Base-by-base conservation (phyloP, 2,888 invertebrate genomes). In the Thera obeliscata region DNA sequence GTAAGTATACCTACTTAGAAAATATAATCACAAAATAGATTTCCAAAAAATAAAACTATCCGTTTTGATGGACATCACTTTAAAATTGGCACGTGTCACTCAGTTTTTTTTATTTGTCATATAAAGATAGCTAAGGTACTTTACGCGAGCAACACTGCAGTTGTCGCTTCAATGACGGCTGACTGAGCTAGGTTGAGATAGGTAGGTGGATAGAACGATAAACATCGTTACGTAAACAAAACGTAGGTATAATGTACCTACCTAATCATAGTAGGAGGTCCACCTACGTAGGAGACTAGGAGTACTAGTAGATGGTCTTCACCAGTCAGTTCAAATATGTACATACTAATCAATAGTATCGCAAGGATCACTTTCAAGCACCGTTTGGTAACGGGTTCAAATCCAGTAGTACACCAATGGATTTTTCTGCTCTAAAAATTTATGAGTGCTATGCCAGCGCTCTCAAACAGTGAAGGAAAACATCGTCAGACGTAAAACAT, bases 121-220 rank as follows among this genome's bases (percentile, higher is more conserved):
- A 6, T 9, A 0, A 8, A 9, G 43, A 2, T 46, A 22, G 22
- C 22, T 46, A 9, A 2, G 9, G 2, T 46, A 9, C 9, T 9
- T 9, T 46, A 46, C 71, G 67, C 76, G 71, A 75, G 73, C 73
- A 56, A 58, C 56, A 73, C 74, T 75, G 76, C 71, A 74, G 75
- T 71, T 78, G 77, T 74, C 76, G 78, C 75, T 70, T 64, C 73
- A 82, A 76, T 78, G 79, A 69, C 72, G 66, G 69, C 61, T 74
- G 52, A 52, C 52, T 52, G 76, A 74, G 78, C 77, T 77, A 74
- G 70, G 64, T 56, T 60, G 49, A 75, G 67, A 75, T 74, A 74
- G 62, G 63, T 64, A 66, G 67, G 55, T 70, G 9, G 43, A 76
- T 76, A 78, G 77, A 76, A 74, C 69, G 75, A 74, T 67, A 71